Evolutionary conservation across 2,113 vertebrate species (phyloP).

Genomic region (Tinamus guttatus): DNA sequence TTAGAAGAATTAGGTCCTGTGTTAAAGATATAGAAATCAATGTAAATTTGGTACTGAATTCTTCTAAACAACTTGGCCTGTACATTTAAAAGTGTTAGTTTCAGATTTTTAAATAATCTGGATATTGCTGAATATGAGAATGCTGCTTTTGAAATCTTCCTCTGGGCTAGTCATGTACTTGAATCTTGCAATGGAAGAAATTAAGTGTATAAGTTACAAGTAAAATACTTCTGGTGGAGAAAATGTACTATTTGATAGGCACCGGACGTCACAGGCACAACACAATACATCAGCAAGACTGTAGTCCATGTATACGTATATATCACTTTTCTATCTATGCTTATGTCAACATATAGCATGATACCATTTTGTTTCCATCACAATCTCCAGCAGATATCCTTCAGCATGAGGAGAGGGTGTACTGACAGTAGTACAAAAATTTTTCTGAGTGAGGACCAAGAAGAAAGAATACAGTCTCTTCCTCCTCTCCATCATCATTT

Average conservation of each 20-base stretch:
- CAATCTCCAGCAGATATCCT: neutral
- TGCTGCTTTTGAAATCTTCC: neutral
- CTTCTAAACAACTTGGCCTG: neutral
- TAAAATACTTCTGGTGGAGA: neutral
- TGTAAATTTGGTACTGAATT: neutral
- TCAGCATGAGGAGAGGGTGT: neutral
- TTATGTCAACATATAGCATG: neutral
- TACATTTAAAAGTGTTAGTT: neutral
- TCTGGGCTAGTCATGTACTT: neutral
- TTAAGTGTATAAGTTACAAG: neutral
- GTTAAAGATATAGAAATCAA: neutral
- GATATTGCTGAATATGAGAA: neutral
- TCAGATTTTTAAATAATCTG: neutral
- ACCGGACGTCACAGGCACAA: neutral
- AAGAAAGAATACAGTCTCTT: slow-evolving; percentile 29
- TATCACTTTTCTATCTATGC: neutral
- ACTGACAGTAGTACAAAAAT: slow-evolving; percentile 7
- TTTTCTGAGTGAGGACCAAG: neutral
- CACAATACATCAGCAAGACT: neutral
- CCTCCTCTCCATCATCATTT: neutral
- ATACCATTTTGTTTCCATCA: neutral
- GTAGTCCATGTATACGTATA: neutral
- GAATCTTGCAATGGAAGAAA: neutral
- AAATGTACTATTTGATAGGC: neutral
- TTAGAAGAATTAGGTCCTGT: neutral